Evolutionary conservation across 35 echinoderm and acorn worm genomes (phyloP), one percentile per base, ranked within the genome.

Genomic region (Stichopus chloronotus): DNA sequence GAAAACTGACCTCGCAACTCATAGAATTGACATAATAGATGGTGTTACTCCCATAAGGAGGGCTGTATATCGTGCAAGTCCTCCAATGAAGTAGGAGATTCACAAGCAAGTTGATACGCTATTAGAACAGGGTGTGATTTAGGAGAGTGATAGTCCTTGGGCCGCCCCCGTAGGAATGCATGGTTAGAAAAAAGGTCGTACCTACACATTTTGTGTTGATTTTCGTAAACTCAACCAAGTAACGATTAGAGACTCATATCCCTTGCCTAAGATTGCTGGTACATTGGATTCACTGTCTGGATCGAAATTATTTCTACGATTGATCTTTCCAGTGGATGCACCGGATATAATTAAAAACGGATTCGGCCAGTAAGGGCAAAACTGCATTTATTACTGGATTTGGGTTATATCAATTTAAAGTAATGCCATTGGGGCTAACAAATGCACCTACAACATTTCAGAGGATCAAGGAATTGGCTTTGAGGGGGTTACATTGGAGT

Each of bases 61-160:
- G 57, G 7, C 52, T 10, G 83, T 13, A 12, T 57, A 86, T n/a
- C n/a, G 6, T 13, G 55, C 6, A 6, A 52, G 6, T 43, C 86
- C 61, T 88, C 61, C 61, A 9, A 88, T 88, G 86, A 68, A 88
- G 6, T 0, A 68, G 52, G 86, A 24, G 63, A 54, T 90, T 69
- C 8, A 24, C 14, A 57, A 61, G 2, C 83, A 86, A 25, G 80
- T 53, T 83, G 86, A 88, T 68, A 11, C 60, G 4, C 22, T 65
- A 14, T 60, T 61, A 54, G 59, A 58, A 43, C 58, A 24, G 16
- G 86, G 22, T 22, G 63, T 88, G 58, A 88, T 88, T 8, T 55
- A 90, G 23, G 87, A 90, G 53, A 91, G 88, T 77, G 24, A 77
- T 25, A 92, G 89, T 63, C 94, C 93, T 21, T 94, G 93, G 88